Evolutionary conservation across 2,113 vertebrate species (phyloP).

Genomic region (Jaculus jaculus): DNA sequence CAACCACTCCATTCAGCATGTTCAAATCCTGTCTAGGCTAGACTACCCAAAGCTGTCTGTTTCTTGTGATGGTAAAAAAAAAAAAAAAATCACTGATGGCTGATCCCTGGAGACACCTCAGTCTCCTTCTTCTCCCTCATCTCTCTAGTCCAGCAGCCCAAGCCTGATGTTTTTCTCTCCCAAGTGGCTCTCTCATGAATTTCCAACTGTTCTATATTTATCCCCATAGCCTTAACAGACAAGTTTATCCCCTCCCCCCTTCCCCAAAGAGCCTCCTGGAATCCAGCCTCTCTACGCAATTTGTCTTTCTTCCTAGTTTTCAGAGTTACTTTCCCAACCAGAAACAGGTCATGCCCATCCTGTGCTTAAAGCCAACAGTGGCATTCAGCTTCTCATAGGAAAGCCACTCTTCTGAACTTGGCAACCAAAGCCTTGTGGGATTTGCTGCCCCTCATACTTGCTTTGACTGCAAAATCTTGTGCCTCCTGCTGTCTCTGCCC

Average conservation of each 20-base stretch:
- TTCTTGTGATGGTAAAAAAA: not conserved
- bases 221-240: not conserved
- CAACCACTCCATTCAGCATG: not conserved
- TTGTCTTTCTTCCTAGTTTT: not conserved
- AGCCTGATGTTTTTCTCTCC: constrained; percentile 11
- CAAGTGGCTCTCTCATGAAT: not conserved
- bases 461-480: not conserved
- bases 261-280: not conserved
- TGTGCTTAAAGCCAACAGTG: not conserved
- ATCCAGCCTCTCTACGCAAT: not conserved
- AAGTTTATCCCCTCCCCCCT: not conserved
- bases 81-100: not conserved
- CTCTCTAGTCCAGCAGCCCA: not conserved
- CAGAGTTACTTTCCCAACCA: not conserved
- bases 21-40: not conserved
- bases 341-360: not conserved
- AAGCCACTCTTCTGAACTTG: not conserved
- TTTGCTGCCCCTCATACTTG: not conserved
- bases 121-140: not conserved
- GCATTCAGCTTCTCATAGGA: not conserved
- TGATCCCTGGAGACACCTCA: not conserved
- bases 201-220: not conserved
- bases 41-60: not conserved
- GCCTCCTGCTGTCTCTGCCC: not conserved
- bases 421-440: not conserved